Percentiles rank a stretch among this genome's conserved stretches.
Conservation (phyloP, 2,888 invertebrate genomes). For the Eumerus sabulonum region DNA sequence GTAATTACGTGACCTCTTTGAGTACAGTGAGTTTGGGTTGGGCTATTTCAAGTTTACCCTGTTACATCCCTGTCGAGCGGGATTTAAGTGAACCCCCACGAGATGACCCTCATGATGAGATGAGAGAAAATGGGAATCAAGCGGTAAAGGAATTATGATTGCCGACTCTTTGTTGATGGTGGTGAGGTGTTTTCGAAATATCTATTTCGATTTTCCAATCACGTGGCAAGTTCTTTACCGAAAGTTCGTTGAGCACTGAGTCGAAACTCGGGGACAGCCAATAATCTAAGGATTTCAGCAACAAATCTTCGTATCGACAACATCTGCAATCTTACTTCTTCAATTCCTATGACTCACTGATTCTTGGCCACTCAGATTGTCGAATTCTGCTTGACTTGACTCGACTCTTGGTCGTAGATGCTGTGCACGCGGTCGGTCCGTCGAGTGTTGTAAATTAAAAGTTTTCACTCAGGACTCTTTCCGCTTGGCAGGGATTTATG, state of each 20-base stretch:
- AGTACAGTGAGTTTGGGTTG: too few relatives aligned
- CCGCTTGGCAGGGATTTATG: slow-evolving; percentile 54
- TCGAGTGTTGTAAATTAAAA: slow-evolving; percentile 68
- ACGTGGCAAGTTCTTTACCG: slow-evolving; percentile 38
- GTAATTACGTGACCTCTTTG: slow-evolving; percentile 62
- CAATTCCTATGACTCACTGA: too few relatives aligned
- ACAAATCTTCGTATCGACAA: slow-evolving; percentile 46
- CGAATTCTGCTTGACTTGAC: neutral
- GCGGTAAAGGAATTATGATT: slow-evolving; percentile 49
- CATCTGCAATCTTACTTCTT: slow-evolving; percentile 32
- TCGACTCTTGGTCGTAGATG: slow-evolving; percentile 19
- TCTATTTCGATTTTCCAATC: slow-evolving; percentile 49
- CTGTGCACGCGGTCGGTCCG: slow-evolving; percentile 33
- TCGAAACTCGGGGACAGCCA: neutral
- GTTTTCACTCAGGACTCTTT: slow-evolving; percentile 67
- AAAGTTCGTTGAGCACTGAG: slow-evolving; percentile 20
- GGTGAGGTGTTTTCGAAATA: slow-evolving; percentile 8
- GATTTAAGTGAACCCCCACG: neutral
- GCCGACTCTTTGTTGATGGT: neutral
- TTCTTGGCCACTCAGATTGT: too few relatives aligned
- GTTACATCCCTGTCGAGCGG: slow-evolving; percentile 5
- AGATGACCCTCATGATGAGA: too few relatives aligned
- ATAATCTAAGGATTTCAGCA: slow-evolving; percentile 36
- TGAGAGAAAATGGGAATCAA: neutral
- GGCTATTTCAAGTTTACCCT: slow-evolving; percentile 1